Evolutionary conservation across 2,888 invertebrate genomes (phyloP), one percentile per base, ranked within the genome.

Genomic region (Pristionchus japonicus): DNA sequence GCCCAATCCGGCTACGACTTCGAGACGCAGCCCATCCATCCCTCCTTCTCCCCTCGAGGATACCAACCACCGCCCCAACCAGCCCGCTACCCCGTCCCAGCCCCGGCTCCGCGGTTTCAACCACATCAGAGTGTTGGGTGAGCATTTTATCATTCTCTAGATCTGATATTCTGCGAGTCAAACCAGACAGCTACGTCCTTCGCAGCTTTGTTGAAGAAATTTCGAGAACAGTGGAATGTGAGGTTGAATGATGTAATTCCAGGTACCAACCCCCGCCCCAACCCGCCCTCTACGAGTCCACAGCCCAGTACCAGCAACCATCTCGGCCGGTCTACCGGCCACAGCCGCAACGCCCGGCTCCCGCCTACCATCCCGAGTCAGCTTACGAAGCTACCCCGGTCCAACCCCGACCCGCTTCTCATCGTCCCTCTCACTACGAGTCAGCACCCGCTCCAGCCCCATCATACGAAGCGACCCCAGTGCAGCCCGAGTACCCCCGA

Each of bases 31-130:
- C 85, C 85, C 23, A 40, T 85, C 61, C 40, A 7, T 0, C 85
- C 85, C 20, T 43, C 85, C n/a, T 37, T 52, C 57, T 23, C 64
- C 27, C 47, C 86, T 0, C 86, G 86, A 1, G 86, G 86, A 17
- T 86, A 86, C 20, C 86, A 86, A 34, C 86, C 86, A 0, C 86
- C 86, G 64, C 86, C 86, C 67, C 86, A 47, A 13, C 86, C 86
- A 2, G 70, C 70, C 47, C 34, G 27, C 11, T 86, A 70, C 27
- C 85, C 85, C 4, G 52, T 52, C 7, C 64, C 61, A 37, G 23
- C 37, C 7, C 85, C 64, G 17, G 61, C 43, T 0, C 85, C 85
- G 17, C 82, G 82, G 34, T 82, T 82, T 34, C 82, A 6, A 0
- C 82, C 49, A 4, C 77, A 77, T 43, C 77, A 77, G 27, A 17